Evolutionary conservation across 2,797 vertebrate genomes (phyloP).

Genomic region (Oophaga sylvatica): DNA sequence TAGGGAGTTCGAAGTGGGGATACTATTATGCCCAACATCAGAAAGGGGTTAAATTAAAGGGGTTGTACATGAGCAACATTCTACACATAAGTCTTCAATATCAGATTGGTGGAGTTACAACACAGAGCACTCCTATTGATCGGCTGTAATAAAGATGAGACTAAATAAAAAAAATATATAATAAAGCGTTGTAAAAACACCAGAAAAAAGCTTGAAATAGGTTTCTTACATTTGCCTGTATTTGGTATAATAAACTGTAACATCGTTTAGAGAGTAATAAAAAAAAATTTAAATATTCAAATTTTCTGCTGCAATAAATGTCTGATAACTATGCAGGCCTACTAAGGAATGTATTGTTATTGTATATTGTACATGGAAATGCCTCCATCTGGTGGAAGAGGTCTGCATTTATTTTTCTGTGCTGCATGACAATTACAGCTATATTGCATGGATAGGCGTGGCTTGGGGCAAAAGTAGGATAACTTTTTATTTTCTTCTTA

Average conservation of each 20-base stretch:
- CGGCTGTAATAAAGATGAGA: no score
- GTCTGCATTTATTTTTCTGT: neutral
- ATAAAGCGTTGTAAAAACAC: no score
- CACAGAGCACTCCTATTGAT: no score
- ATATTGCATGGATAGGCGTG: neutral
- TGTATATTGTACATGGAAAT: slow-evolving; percentile 21
- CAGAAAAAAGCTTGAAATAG: no score
- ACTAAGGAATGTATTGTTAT: neutral
- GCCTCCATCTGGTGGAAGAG: slow-evolving; percentile 47
- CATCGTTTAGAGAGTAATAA: neutral
- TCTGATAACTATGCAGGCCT: neutral
- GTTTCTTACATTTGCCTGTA: neutral
- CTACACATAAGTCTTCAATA: no score
- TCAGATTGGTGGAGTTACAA: no score
- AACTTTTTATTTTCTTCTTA: neutral
- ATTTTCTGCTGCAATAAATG: slow-evolving; percentile 3
- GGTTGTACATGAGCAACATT: no score
- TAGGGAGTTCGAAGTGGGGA: no score
- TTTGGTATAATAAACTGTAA: neutral
- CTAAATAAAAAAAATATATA: no score
- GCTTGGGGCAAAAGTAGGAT: neutral
- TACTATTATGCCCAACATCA: no score
- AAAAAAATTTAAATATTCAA: neutral
- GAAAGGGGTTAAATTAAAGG: no score
- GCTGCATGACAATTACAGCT: neutral